phyloP scores from a whole-genome alignment of 2,888 invertebrate genomes.

The Bombylius major region DNA sequence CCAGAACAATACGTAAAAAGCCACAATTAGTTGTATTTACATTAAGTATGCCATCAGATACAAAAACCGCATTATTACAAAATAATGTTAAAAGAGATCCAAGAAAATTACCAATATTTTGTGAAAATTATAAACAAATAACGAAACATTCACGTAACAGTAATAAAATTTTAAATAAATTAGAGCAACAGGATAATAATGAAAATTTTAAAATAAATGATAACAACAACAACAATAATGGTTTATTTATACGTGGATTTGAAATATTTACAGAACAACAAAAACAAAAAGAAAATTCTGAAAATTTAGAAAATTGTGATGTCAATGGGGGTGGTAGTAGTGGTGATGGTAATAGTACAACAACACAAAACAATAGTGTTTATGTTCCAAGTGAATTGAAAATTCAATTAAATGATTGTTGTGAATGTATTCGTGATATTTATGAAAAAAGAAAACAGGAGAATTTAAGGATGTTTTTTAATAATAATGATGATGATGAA shows the following conservation, averaged over 20 bases:
- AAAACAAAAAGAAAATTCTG: neutral
- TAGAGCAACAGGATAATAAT: neutral
- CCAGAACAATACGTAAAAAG: neutral
- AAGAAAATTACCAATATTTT: constrained; percentile 10
- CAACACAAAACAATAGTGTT: neutral
- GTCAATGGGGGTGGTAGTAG: neutral
- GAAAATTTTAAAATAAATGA: neutral
- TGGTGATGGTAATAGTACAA: neutral
- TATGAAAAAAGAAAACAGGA: neutral
- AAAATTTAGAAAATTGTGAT: neutral
- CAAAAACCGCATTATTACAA: constrained; percentile 11
- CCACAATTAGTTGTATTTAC: constrained; percentile 9
- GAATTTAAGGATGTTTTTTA: neutral
- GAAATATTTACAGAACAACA: constrained; percentile 2
- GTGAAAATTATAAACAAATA: constrained; percentile 10
- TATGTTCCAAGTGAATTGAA: constrained; percentile 7
- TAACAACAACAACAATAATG: neutral
- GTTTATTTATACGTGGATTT: constrained; percentile 7
- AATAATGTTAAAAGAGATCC: constrained; percentile 10
- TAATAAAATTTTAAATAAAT: neutral
- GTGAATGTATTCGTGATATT: constrained; percentile 11
- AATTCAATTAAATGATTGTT: constrained; percentile 13
- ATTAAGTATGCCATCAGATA: constrained; percentile 10
- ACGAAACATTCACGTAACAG: constrained; percentile 1
- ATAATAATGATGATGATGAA: neutral